Evolutionary conservation across 2,888 invertebrate species (phyloP), one percentile per base, ranked within the genome.

Genomic region (Drosophila vallismaia): DNA sequence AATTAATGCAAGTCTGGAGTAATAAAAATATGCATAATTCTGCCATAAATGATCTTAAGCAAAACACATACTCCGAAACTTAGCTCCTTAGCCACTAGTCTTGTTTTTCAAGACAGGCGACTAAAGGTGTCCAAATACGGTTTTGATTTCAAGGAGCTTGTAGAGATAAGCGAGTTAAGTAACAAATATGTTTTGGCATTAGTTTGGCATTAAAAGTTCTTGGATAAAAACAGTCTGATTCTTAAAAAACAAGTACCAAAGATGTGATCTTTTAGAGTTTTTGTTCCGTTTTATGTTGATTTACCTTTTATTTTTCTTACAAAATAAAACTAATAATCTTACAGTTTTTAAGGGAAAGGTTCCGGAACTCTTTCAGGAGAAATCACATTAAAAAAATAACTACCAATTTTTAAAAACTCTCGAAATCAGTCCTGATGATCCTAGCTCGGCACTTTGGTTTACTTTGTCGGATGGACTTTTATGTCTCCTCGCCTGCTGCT

Each of bases 21-120:
- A 84, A 84, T 87, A 84, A 84, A 84, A 84, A 85, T 84, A 84
- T 84, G 84, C 87, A 84, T 84, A 84, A 82, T 84, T 86, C 80
- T 69, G 79, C 88, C 76, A 87, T 84, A 84, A 87, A 84, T 85
- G 84, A 87, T 85, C 77, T 87, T 87, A 82, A 86, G 85, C 68
- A 83, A 81, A 73, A 75, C 50, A 76, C 74, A 80, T 55, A 54
- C 36, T 50, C 31, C 71, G 33, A 71, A 42, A 63, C 49, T 46
- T 38, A 40, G 24, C 29, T 14, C 29, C 53, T 14, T 42, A 8
- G 3, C 8, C 5, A 36, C n/a, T 42, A 9, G 54, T 36, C 53
- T 51, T 70, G 48, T 69, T 66, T 66, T 62, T 54, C 45, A 52
- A 53, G 29, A 71, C 86, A 86, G 84, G 74, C 82, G 84, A 84